These are phyloP conservation scores for Anisognathus igniventris DNA, from an alignment of 2,797 vertebrate genomes.

Conservation along the genomic window DNA sequence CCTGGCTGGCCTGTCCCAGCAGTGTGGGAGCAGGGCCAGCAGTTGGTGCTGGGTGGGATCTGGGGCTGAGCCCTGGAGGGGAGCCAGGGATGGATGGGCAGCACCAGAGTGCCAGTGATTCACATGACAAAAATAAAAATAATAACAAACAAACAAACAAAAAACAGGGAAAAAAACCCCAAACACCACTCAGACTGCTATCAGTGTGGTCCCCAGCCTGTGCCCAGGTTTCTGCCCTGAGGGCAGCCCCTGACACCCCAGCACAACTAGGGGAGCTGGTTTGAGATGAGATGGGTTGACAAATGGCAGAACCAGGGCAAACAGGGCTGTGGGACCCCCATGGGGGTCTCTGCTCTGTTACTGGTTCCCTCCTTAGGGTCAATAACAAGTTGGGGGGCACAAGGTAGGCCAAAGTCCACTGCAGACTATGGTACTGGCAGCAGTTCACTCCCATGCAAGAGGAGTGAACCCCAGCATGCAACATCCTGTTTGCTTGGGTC, in stretches of 20 bases:
- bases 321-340: neutral
- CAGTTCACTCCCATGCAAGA: neutral
- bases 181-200: neutral
- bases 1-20: neutral
- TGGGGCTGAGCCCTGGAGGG: fast-evolving
- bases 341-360: neutral
- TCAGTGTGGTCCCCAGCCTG: fast-evolving
- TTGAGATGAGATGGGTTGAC: neutral
- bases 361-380: neutral
- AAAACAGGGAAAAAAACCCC: fast-evolving
- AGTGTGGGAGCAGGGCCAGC: neutral
- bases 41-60: neutral
- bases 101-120: neutral
- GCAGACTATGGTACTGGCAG: neutral
- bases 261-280: neutral
- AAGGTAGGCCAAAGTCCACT: neutral
- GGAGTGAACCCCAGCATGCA: neutral
- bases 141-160: neutral
- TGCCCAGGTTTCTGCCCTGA: neutral
- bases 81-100: neutral
- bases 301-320: neutral
- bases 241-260: neutral
- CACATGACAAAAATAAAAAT: neutral
- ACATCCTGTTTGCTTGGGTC: neutral
- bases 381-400: too few relatives aligned